Percentiles rank a stretch among this genome's conserved stretches.
phyloP scores from a whole-genome alignment of 2,888 invertebrate genomes.

The Lapara coniferarum region DNA sequence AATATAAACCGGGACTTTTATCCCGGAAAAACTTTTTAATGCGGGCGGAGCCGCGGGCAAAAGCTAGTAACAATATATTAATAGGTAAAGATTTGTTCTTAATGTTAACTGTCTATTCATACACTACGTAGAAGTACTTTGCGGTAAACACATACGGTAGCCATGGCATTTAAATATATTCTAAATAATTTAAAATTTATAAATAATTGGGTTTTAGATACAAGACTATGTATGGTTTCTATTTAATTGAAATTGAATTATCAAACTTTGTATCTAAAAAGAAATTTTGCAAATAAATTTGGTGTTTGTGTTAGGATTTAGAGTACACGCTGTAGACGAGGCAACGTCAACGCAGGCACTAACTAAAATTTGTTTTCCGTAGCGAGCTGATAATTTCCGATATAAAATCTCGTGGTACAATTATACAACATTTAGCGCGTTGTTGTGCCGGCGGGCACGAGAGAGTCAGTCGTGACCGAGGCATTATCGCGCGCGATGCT shows the following conservation, averaged over 20 bases:
- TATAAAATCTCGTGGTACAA: conserved; percentile 79
- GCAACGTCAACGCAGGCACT: conserved; percentile 66
- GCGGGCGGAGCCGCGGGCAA: too few relatives aligned
- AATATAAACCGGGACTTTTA: too few relatives aligned
- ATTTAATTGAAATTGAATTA: background rate
- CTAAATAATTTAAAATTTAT: background rate
- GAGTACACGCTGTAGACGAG: conserved; percentile 57
- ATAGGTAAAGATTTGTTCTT: conserved; percentile 13
- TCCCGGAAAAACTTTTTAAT: too few relatives aligned
- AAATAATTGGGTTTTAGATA: background rate
- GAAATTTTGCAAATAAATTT: background rate
- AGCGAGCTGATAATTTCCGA: conserved; percentile 77
- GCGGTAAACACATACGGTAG: background rate
- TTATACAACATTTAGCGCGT: conserved; percentile 79
- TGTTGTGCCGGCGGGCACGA: conserved; percentile 62
- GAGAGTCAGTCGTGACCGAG: conserved; percentile 78
- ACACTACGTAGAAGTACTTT: conserved; percentile 2
- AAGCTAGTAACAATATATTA: conserved; percentile 1
- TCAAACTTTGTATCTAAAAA: background rate
- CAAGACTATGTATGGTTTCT: background rate
- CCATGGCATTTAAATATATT: background rate
- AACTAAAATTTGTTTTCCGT: conserved; percentile 76
- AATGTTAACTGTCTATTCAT: conserved; percentile 13
- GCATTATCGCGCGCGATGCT: conserved; percentile 81
- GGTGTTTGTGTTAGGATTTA: conserved; percentile 1